Evolutionary conservation across 2,888 invertebrate species (phyloP).

Genomic region (Maniola hyperantus): DNA sequence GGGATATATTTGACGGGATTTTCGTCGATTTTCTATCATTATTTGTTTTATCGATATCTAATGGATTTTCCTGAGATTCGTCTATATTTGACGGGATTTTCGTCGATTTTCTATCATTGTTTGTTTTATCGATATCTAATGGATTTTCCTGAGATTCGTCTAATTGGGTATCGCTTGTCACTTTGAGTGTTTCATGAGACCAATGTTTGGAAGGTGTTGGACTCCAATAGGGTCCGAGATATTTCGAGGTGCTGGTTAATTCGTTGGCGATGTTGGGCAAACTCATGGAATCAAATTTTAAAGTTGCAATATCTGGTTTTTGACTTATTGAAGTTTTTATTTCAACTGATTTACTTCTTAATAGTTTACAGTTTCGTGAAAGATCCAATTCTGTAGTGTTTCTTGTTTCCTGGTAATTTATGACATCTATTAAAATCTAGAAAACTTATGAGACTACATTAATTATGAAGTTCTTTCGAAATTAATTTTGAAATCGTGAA

Average conservation of each 20-base stretch:
- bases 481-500: too few relatives aligned
- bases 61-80: too few relatives aligned
- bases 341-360: neutral
- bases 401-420: slow-evolving; percentile 9
- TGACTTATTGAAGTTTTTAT: neutral
- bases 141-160: neutral
- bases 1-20: slow-evolving; percentile 8
- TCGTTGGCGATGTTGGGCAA: slow-evolving; percentile 22
- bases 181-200: slow-evolving; percentile 21
- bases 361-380: neutral
- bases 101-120: too few relatives aligned
- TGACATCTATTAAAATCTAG: neutral
- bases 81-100: too few relatives aligned
- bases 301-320: too few relatives aligned
- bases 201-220: neutral
- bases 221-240: slow-evolving; percentile 7
- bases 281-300: slow-evolving; percentile 13
- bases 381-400: neutral
- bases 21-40: neutral
- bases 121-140: neutral
- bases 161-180: slow-evolving; percentile 11
- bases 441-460: neutral
- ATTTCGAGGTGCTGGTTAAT: slow-evolving; percentile 24
- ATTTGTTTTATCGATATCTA: too few relatives aligned
- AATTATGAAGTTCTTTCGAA: neutral